Conservation (phyloP, 2,113 vertebrate species). For the Phyllostomus discolor region DNA sequence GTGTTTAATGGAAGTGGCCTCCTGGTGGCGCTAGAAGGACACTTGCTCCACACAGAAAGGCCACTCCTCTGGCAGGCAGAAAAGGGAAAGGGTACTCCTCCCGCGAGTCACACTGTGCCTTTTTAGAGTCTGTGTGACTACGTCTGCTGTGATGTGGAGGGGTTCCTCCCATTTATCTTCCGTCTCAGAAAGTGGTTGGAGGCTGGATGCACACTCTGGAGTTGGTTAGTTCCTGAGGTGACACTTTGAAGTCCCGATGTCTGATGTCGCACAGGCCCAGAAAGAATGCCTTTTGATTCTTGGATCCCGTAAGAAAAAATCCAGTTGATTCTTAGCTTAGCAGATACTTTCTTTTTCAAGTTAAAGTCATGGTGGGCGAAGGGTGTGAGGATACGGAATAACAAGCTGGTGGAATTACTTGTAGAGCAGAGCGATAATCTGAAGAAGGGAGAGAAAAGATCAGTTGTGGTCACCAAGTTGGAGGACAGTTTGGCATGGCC, state of each 20-base stretch:
- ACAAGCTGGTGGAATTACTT: background rate
- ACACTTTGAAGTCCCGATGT: conserved; percentile 18
- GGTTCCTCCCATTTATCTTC: background rate
- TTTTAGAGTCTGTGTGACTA: background rate
- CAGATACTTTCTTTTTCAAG: background rate
- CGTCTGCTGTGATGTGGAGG: background rate
- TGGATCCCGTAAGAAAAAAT: conserved; percentile 28
- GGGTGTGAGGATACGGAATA: background rate
- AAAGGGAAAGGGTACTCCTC: background rate
- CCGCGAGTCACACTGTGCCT: background rate
- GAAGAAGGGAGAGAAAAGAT: background rate
- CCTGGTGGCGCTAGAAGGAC: background rate
- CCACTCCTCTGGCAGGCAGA: background rate
- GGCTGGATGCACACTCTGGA: background rate
- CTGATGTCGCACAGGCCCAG: background rate
- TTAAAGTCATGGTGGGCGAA: background rate
- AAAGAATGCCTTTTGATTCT: conserved; percentile 44
- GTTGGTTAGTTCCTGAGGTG: conserved; percentile 31
- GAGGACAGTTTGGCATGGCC: background rate
- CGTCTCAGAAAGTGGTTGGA: background rate
- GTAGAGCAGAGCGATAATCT: background rate
- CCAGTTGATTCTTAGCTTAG: background rate
- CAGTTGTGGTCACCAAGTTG: background rate
- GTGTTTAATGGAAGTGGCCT: background rate
- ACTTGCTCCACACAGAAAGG: background rate